A percentile compares a stretch with the other conserved stretches of the same genome.
phyloP scores from a whole-genome alignment of 2,113 vertebrate genomes.

The Oryzias woworae region DNA sequence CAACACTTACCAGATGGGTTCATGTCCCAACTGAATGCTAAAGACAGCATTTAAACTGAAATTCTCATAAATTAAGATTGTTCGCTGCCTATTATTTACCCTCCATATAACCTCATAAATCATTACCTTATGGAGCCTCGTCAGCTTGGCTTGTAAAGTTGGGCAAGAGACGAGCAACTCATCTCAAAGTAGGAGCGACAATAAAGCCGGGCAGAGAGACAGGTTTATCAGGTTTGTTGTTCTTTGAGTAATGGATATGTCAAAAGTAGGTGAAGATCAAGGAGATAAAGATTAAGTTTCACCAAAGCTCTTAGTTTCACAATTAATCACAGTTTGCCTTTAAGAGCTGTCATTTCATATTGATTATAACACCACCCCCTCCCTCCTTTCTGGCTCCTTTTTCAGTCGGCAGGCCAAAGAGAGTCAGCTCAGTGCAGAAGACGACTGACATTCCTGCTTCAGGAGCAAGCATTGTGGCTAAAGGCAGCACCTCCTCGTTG shows the following conservation, averaged over 20 bases:
- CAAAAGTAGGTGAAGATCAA: slow-evolving; percentile 47
- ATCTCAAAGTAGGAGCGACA: slow-evolving; percentile 26
- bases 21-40: not conserved
- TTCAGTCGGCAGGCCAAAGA: slow-evolving; percentile 80
- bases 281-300: slow-evolving; percentile 50
- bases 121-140: slow-evolving; percentile 33
- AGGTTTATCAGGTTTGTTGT: slow-evolving; percentile 53
- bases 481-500: slow-evolving; percentile 77
- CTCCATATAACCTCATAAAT: slow-evolving; percentile 25
- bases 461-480: slow-evolving; percentile 65
- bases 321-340: slow-evolving; percentile 43
- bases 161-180: slow-evolving; percentile 36
- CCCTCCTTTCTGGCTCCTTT: slow-evolving; percentile 15
- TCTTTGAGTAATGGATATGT: slow-evolving; percentile 49
- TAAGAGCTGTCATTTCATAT: slow-evolving; percentile 28
- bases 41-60: slow-evolving; percentile 1
- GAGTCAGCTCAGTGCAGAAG: slow-evolving; percentile 79
- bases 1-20: slow-evolving; percentile 27
- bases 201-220: slow-evolving; percentile 25
- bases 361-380: slow-evolving; percentile 19
- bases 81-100: slow-evolving; percentile 21
- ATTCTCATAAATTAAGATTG: slow-evolving; percentile 23
- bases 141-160: slow-evolving; percentile 13
- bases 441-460: slow-evolving; percentile 39
- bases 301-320: slow-evolving; percentile 26